Percentiles rank a stretch among this genome's conserved stretches.
phyloP scores from a whole-genome alignment of 2,888 invertebrate genomes.

The Agriopis aurantiaria region DNA sequence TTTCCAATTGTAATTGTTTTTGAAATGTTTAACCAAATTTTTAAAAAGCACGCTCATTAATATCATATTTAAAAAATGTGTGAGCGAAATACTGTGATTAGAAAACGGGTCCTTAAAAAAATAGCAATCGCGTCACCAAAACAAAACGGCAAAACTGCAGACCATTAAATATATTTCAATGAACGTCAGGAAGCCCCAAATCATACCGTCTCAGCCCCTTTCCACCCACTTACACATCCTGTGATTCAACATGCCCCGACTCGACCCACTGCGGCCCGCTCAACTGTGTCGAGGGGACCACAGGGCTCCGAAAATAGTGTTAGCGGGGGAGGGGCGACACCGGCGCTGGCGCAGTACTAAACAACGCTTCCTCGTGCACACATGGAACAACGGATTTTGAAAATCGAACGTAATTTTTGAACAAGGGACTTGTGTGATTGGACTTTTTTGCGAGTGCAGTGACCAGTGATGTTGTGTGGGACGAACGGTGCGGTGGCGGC shows the following conservation, averaged over 20 bases:
- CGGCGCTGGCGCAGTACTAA: slow-evolving; percentile 64
- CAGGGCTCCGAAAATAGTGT: slow-evolving; percentile 74
- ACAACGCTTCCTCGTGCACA: slow-evolving; percentile 54
- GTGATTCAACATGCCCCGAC: slow-evolving; percentile 24
- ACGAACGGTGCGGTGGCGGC: slow-evolving; percentile 77
- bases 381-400: slow-evolving; percentile 21
- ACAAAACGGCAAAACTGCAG: no score
- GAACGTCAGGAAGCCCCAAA: slow-evolving; percentile 23
- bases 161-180: slow-evolving; percentile 1
- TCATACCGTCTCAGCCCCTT: slow-evolving; percentile 14
- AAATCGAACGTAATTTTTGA: slow-evolving; percentile 14
- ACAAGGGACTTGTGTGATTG: slow-evolving; percentile 9
- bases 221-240: slow-evolving; percentile 41
- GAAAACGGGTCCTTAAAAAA: neutral
- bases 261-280: slow-evolving; percentile 33
- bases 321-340: slow-evolving; percentile 54
- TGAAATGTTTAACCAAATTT: no score
- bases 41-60: no score
- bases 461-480: slow-evolving; percentile 75
- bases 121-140: neutral
- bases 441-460: slow-evolving; percentile 28
- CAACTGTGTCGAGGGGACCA: slow-evolving; percentile 55
- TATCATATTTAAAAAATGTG: no score
- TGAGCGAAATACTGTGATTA: neutral
- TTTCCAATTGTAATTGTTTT: neutral